Evolutionary conservation across 2,113 vertebrate species (phyloP).

Genomic region (Anas platyrhynchos): DNA sequence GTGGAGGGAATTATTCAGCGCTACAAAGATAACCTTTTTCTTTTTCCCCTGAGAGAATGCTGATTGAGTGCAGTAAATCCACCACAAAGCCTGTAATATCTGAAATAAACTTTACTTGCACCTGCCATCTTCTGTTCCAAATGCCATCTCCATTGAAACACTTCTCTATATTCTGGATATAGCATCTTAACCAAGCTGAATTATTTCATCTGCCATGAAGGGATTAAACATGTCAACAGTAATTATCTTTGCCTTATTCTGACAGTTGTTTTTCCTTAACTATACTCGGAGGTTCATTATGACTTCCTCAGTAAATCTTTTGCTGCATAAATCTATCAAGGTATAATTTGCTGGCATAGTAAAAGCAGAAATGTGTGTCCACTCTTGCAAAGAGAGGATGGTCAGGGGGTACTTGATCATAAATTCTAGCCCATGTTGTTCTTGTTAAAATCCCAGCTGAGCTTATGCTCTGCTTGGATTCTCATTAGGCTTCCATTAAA

Average conservation of each 20-base stretch:
- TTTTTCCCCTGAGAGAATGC: neutral
- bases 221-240: slow-evolving; percentile 53
- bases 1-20: neutral
- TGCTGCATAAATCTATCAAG: neutral
- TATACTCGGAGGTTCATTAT: slow-evolving; percentile 23
- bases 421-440: neutral
- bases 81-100: neutral
- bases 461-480: neutral
- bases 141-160: neutral
- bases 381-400: neutral
- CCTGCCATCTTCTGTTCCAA: neutral
- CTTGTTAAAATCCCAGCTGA: neutral
- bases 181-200: slow-evolving; percentile 16
- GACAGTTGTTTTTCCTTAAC: slow-evolving; percentile 13
- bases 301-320: slow-evolving; percentile 25
- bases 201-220: slow-evolving; percentile 40
- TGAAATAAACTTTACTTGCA: slow-evolving; percentile 26
- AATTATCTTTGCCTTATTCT: slow-evolving; percentile 55
- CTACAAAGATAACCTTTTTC: neutral
- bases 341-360: neutral
- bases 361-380: neutral
- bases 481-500: neutral
- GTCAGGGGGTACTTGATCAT: neutral
- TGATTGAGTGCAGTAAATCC: neutral
- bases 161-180: neutral